Evolutionary conservation across 2,888 invertebrate species (phyloP).

Genomic region (Ectemnius cavifrons): DNA sequence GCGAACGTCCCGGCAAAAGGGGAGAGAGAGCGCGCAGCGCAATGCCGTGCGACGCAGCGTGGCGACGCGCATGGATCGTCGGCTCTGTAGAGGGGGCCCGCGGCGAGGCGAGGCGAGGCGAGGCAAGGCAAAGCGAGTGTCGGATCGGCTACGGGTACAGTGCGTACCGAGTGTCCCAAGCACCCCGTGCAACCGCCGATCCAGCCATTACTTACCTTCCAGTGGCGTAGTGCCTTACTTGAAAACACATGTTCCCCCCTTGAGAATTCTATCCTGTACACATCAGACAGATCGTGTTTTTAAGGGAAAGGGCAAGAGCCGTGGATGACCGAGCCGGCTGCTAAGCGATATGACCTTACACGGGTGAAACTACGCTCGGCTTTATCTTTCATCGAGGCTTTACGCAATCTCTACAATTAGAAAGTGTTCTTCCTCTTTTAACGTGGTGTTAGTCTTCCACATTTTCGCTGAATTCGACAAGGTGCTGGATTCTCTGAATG

Average conservation of each 20-base stretch:
- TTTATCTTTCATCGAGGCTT: neutral
- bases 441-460: neutral
- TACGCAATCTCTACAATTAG: conserved; percentile 1
- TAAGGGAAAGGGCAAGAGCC: too few relatives aligned
- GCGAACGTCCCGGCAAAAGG: too few relatives aligned
- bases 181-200: conserved; percentile 29
- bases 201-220: neutral
- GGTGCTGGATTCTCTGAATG: neutral
- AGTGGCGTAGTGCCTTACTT: neutral
- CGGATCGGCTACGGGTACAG: conserved; percentile 35
- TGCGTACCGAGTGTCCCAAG: conserved; percentile 37
- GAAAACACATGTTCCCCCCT: neutral
- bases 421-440: neutral
- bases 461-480: neutral
- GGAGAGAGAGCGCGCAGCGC: too few relatives aligned
- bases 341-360: neutral
- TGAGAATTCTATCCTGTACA: neutral
- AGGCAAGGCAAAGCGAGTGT: too few relatives aligned
- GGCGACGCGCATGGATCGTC: conserved; percentile 66
- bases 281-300: too few relatives aligned
- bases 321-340: too few relatives aligned
- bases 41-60: conserved; percentile 55
- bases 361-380: neutral
- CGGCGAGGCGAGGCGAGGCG: too few relatives aligned
- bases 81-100: conserved; percentile 50